Percentiles rank a stretch among this genome's conserved stretches.
Evolutionary conservation across 2,797 vertebrate genomes (phyloP).

Genomic region (Silurus aristotelis): DNA sequence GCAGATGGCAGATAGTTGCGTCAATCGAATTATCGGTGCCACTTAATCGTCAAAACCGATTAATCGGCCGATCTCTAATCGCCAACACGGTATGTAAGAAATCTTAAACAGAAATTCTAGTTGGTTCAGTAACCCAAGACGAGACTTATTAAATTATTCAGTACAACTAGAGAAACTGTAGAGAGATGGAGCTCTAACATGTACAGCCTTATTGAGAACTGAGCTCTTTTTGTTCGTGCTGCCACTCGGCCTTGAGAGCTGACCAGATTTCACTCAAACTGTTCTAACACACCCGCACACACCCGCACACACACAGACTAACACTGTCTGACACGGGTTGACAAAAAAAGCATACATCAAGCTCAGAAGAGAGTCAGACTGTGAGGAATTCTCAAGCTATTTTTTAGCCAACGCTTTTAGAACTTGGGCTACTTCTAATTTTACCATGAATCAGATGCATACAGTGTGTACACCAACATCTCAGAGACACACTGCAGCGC

Average conservation of each 20-base stretch:
- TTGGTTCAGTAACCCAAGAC: background rate
- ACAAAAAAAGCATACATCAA: conserved; percentile 20
- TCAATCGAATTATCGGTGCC: too few relatives aligned
- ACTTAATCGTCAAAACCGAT: too few relatives aligned
- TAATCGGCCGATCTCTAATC: too few relatives aligned
- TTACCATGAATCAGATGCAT: background rate
- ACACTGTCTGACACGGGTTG: conserved; percentile 41
- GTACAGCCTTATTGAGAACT: conserved; percentile 8
- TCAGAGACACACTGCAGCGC: background rate
- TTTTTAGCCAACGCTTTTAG: conserved; percentile 27
- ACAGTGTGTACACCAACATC: too few relatives aligned
- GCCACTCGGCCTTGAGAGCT: conserved; percentile 44
- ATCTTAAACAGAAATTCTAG: background rate
- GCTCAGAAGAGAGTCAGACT: conserved; percentile 6
- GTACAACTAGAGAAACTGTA: background rate
- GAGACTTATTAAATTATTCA: background rate
- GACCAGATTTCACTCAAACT: conserved; percentile 1
- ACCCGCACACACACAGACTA: background rate
- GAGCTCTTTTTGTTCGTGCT: conserved; percentile 32
- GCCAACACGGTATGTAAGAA: background rate
- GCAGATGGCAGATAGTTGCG: too few relatives aligned
- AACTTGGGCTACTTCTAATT: background rate
- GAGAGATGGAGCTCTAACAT: background rate
- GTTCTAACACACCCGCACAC: background rate
- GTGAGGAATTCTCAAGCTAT: conserved; percentile 26